Conservation (phyloP, 1,140 invertebrate genomes). For the Drosophila serrata region DNA sequence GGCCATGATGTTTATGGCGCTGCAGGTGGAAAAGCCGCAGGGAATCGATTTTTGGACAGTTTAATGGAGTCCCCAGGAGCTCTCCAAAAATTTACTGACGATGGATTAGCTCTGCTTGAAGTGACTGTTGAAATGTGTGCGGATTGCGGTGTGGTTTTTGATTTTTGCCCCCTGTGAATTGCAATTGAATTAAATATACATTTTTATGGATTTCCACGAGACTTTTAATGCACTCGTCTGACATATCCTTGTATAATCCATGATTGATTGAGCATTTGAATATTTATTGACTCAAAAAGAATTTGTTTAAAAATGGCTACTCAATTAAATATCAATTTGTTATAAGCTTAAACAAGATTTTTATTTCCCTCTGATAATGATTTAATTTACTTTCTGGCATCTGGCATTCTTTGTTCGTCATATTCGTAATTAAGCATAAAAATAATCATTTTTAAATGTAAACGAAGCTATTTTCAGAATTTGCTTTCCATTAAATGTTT, state of each 20-base stretch:
- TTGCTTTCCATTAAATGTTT: background rate
- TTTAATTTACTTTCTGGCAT: background rate
- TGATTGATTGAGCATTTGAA: background rate
- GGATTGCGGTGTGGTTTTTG: constrained; percentile 2
- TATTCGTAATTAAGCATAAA: background rate
- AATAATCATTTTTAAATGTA: background rate
- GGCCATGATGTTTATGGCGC: constrained; percentile 16
- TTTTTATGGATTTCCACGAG: background rate
- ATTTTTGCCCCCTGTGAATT: background rate
- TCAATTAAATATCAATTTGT: background rate
- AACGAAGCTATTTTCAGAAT: background rate
- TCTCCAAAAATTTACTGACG: constrained; percentile 20
- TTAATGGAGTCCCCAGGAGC: constrained; percentile 4
- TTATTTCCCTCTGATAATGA: no score
- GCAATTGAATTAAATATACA: constrained; percentile 23
- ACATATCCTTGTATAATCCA: no score
- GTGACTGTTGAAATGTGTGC: constrained; percentile 7
- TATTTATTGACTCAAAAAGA: background rate
- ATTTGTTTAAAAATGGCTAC: background rate
- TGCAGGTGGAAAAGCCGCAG: constrained; percentile 16
- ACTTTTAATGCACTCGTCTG: background rate
- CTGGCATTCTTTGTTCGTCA: background rate
- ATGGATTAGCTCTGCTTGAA: constrained; percentile 19
- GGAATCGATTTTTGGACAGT: constrained; percentile 35
- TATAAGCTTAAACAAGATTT: background rate